Percentiles rank a stretch among this genome's conserved stretches.
Conservation (phyloP, 2,888 invertebrate species). For the Laothoe populi region DNA sequence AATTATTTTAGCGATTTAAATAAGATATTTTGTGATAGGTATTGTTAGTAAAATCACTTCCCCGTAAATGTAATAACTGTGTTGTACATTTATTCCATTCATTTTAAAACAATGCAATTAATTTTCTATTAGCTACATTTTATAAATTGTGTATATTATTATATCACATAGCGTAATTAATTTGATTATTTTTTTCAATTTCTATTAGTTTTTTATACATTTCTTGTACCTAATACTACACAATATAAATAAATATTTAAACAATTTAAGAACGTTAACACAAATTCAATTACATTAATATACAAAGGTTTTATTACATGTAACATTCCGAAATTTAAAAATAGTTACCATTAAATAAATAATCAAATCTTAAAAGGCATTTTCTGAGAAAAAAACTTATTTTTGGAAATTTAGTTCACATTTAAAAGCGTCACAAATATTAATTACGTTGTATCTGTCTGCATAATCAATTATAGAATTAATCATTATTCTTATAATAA, state of each 20-base stretch:
- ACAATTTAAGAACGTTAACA: not conserved
- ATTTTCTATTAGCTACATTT: conserved; percentile 68
- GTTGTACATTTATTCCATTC: conserved; percentile 70
- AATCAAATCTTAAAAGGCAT: too few relatives aligned
- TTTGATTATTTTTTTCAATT: conserved; percentile 22
- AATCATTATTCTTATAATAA: not conserved
- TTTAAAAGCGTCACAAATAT: too few relatives aligned
- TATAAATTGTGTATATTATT: conserved; percentile 78
- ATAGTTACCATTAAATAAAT: too few relatives aligned
- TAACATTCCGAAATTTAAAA: too few relatives aligned
- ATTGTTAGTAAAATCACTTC: not conserved
- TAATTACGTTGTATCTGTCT: too few relatives aligned
- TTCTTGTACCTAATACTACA: conserved; percentile 13
- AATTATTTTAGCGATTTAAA: too few relatives aligned
- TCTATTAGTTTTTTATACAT: not conserved
- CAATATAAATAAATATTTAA: conserved; percentile 1
- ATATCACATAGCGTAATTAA: conserved; percentile 75
- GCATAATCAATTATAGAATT: not conserved
- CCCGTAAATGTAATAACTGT: conserved; percentile 2
- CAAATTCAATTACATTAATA: too few relatives aligned
- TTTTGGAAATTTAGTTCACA: too few relatives aligned
- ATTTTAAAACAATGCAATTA: conserved; percentile 64
- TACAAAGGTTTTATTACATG: too few relatives aligned
- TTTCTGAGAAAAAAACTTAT: too few relatives aligned
- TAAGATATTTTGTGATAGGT: too few relatives aligned